Conservation (phyloP, 2,113 vertebrate genomes). For the Glaucomys volans region DNA sequence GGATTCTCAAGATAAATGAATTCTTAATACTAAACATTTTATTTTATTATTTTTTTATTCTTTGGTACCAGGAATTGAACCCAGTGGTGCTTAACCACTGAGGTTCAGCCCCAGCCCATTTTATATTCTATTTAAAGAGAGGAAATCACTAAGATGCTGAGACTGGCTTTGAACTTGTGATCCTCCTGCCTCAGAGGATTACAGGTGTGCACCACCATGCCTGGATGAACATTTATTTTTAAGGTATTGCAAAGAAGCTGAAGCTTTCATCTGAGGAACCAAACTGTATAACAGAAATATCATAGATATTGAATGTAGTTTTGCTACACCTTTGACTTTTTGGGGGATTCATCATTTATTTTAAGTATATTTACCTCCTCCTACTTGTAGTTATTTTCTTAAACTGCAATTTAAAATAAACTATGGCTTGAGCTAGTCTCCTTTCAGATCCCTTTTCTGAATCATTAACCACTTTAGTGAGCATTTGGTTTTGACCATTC, state of each 20-base stretch:
- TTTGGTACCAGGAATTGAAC: too few relatives aligned
- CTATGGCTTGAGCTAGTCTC: conserved; percentile 51
- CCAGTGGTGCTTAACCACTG: too few relatives aligned
- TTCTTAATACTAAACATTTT: neutral
- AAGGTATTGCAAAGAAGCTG: neutral
- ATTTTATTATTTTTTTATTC: neutral
- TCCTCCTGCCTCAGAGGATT: too few relatives aligned
- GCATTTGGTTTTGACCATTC: conserved; percentile 78
- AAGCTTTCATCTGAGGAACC: conserved; percentile 15
- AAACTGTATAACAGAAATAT: conserved; percentile 12
- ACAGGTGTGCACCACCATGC: too few relatives aligned
- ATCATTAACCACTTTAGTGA: conserved; percentile 76
- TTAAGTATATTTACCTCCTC: conserved; percentile 58
- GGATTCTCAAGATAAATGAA: conserved; percentile 4
- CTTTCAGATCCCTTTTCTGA: conserved; percentile 75
- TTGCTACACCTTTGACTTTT: conserved; percentile 32
- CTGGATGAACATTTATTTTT: neutral
- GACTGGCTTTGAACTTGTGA: too few relatives aligned
- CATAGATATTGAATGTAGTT: conserved; percentile 17
- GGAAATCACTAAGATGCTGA: too few relatives aligned
- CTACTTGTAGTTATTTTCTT: conserved; percentile 71
- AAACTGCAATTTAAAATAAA: conserved; percentile 60
- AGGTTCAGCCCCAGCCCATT: too few relatives aligned
- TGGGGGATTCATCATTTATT: neutral
- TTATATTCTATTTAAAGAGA: too few relatives aligned